phyloP scores from a whole-genome alignment of 2,888 invertebrate genomes.

The Oxytorus armatus region DNA sequence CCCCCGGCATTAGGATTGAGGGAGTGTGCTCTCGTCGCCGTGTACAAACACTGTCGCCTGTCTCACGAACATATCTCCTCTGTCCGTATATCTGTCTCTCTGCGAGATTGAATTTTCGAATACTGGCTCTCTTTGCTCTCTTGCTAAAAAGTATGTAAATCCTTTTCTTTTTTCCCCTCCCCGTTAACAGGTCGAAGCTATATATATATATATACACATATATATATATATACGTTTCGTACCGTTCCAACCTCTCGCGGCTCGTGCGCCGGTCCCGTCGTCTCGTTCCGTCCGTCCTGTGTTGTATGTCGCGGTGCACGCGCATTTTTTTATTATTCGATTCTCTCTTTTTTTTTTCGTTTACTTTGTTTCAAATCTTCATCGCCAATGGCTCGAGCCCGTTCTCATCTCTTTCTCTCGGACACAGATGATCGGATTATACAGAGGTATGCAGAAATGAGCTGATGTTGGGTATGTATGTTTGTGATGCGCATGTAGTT shows the following conservation, averaged over 20 bases:
- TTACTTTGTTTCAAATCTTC: conserved; percentile 14
- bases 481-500: conserved; percentile 73
- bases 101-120: conserved; percentile 31
- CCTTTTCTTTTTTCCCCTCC: conserved; percentile 24
- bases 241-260: conserved; percentile 30
- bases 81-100: conserved; percentile 5
- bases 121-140: conserved; percentile 46
- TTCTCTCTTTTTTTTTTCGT: too few relatives aligned
- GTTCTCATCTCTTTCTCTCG: conserved; percentile 48
- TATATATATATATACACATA: conserved; percentile 37
- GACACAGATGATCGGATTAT: conserved; percentile 70
- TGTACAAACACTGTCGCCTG: conserved; percentile 75
- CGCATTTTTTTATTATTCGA: too few relatives aligned
- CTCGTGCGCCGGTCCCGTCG: conserved; percentile 2
- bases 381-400: conserved; percentile 46
- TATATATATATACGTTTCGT: conserved; percentile 43
- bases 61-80: conserved; percentile 70
- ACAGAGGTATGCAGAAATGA: conserved; percentile 76
- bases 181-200: conserved; percentile 37
- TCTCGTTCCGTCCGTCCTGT: conserved; percentile 31
- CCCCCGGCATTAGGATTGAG: conserved; percentile 63
- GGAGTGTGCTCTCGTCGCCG: conserved; percentile 66
- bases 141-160: conserved; percentile 28
- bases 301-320: not conserved
- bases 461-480: conserved; percentile 75